Percentiles rank a stretch among this genome's conserved stretches.
Evolutionary conservation across 2,888 invertebrate species (phyloP).

Genomic region (Sphaeridia pumilis): DNA sequence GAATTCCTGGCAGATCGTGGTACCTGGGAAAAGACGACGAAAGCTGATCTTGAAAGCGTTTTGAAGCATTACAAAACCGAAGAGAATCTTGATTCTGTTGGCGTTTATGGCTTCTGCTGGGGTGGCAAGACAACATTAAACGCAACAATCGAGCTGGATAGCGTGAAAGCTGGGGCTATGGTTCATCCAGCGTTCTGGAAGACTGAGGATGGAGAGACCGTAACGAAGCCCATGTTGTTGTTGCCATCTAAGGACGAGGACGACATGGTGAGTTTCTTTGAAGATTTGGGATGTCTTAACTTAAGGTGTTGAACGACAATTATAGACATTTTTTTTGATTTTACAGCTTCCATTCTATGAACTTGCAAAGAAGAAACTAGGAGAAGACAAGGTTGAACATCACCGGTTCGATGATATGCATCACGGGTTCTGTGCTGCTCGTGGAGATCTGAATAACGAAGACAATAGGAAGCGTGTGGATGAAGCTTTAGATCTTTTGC

Average conservation of each 20-base stretch:
- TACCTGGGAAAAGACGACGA: conserved; percentile 14
- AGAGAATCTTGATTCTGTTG: conserved; percentile 6
- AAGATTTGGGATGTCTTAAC: background rate
- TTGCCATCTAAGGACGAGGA: conserved; percentile 21
- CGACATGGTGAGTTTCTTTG: conserved; percentile 23
- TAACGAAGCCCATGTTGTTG: conserved; percentile 21
- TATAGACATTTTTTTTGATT: background rate
- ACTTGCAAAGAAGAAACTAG: conserved; percentile 23
- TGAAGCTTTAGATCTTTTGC: conserved; percentile 22
- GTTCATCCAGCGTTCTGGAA: conserved; percentile 28
- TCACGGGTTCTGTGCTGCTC: conserved; percentile 29
- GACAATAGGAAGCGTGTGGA: conserved; percentile 26
- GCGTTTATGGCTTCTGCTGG: conserved; percentile 23
- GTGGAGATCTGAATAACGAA: conserved; percentile 26
- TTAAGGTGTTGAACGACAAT: background rate
- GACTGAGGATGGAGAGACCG: conserved; percentile 16
- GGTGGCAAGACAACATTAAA: conserved; percentile 15
- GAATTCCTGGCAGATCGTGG: conserved; percentile 16
- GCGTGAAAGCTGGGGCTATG: conserved; percentile 22
- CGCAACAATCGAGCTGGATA: conserved; percentile 10
- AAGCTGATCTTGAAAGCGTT: conserved; percentile 8
- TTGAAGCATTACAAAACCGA: conserved; percentile 15
- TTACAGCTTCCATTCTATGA: conserved; percentile 22
- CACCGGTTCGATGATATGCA: conserved; percentile 27
- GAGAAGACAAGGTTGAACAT: conserved; percentile 21